Evolutionary conservation across 2,888 invertebrate species (phyloP), one percentile per base, ranked within the genome.

Genomic region (Esperia sulphurella): DNA sequence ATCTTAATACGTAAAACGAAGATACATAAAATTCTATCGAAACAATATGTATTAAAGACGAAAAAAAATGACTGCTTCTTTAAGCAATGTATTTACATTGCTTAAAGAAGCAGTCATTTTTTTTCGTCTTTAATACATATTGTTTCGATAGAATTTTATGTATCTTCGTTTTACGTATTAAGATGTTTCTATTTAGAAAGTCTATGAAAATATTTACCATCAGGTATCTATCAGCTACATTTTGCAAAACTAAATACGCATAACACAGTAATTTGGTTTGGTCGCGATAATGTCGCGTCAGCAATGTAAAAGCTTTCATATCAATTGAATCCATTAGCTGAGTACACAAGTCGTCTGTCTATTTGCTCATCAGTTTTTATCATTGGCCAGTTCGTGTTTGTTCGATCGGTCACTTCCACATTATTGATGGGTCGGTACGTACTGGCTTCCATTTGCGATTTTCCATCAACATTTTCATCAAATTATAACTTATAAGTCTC

Each of bases 241-340:
- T 44, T 28, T 41, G 37, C 48, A 49, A 49, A 48, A 41, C 35
- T 41, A 44, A 49, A 49, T 42, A 45, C 28, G 37, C 37, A 49
- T 45, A 41, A 43, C 57, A 53, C 52, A 64, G 68, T 80, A 83
- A 83, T 82, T 82, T 72, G 70, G 70, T 65, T 71, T 68, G 62
- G 66, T 58, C 58, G 61, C 68, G 79, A 80, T 82, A 83, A 79
- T 79, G 81, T 78, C 73, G 64, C 68, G 62, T 77, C 79, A 83
- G 82, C 77, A 85, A 79, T 86, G 81, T 87, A 81, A 89, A 89
- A 89, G 89, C 89, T 88, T 89, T 88, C 79, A 83, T 89, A 89
- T 89, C 89, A 87, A 88, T 88, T 88, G 87, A 89, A 88, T 89
- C 89, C 89, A 89, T 89, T 89, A 89, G 85, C 80, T 79, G 83